A percentile compares a stretch with the other conserved stretches of the same genome.
These are phyloP conservation scores for Drosophila azteca DNA, from an alignment of 1,140 invertebrate genomes.

Conservation along the genomic window DNA sequence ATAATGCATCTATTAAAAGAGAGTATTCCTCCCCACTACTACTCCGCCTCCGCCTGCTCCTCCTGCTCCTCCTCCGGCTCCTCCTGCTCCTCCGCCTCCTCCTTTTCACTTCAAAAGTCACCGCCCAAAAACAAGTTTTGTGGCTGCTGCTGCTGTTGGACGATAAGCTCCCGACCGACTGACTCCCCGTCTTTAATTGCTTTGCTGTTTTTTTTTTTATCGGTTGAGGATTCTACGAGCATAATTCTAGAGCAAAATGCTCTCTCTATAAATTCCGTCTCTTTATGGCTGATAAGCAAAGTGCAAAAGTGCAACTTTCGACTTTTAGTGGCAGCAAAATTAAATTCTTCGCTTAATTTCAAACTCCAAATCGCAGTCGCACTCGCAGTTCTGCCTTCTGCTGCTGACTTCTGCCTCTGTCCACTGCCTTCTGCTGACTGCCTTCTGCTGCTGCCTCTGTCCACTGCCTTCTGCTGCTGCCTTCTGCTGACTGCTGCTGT, in stretches of 20 bases:
- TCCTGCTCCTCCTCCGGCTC: too few relatives aligned
- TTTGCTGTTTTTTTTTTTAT: constrained; percentile 28
- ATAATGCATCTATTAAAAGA: too few relatives aligned
- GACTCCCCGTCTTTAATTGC: constrained; percentile 24
- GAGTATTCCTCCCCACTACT: too few relatives aligned
- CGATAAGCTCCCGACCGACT: constrained; percentile 27
- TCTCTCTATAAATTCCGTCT: constrained; percentile 48
- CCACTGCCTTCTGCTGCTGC: too few relatives aligned
- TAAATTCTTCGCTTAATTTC: constrained; percentile 58
- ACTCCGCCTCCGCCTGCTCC: too few relatives aligned
- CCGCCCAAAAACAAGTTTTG: constrained; percentile 27
- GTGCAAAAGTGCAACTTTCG: constrained; percentile 33
- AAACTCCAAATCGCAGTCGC: constrained; percentile 31
- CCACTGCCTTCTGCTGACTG: too few relatives aligned
- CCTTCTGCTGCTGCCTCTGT: too few relatives aligned
- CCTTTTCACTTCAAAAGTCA: constrained; percentile 34
- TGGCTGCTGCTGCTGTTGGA: constrained; percentile 16
- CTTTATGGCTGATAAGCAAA: constrained; percentile 46
- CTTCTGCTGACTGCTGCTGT: too few relatives aligned
- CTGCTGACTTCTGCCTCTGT: too few relatives aligned
- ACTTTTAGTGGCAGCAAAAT: constrained; percentile 39
- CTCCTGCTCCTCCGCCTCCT: too few relatives aligned
- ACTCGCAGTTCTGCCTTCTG: too few relatives aligned
- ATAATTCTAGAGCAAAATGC: constrained; percentile 34
- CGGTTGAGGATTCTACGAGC: constrained; percentile 2